A percentile compares a stretch with the other conserved stretches of the same genome.
phyloP scores from a whole-genome alignment of 2,888 invertebrate genomes.

The Piscicola geometra region DNA sequence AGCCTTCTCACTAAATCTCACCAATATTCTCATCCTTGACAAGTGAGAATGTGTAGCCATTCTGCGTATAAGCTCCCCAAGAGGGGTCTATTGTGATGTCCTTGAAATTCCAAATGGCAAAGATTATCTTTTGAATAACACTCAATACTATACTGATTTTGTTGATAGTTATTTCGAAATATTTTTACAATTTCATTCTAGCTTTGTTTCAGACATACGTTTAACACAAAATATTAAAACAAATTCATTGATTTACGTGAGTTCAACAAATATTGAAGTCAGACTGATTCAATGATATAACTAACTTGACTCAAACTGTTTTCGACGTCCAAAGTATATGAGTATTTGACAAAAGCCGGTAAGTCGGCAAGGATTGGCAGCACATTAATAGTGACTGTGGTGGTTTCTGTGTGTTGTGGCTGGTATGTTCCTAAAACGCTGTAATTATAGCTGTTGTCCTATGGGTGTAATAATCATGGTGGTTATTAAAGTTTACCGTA shows the following conservation, averaged over 20 bases:
- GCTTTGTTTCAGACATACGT: too few relatives aligned
- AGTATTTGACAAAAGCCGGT: not conserved
- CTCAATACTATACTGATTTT: too few relatives aligned
- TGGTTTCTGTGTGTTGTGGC: not conserved
- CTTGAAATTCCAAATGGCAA: too few relatives aligned
- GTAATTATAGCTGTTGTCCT: constrained; percentile 24
- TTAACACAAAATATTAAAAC: too few relatives aligned
- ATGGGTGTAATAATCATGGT: not conserved
- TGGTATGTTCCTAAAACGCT: constrained; percentile 8
- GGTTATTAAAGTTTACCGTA: not conserved
- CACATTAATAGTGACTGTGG: constrained; percentile 7
- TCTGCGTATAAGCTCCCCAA: too few relatives aligned
- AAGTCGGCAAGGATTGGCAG: not conserved
- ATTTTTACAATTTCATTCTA: not conserved
- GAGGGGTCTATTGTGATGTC: too few relatives aligned
- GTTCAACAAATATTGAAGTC: too few relatives aligned
- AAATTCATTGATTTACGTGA: too few relatives aligned
- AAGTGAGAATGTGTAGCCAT: not conserved
- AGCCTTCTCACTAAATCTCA: too few relatives aligned
- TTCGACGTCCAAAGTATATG: not conserved
- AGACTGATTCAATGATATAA: too few relatives aligned
- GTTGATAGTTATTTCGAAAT: not conserved
- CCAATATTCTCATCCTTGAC: not conserved
- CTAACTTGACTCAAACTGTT: too few relatives aligned
- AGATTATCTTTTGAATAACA: too few relatives aligned